phyloP scores from a whole-genome alignment of 2,797 vertebrate genomes.

The Enteromius trimaculatus region DNA sequence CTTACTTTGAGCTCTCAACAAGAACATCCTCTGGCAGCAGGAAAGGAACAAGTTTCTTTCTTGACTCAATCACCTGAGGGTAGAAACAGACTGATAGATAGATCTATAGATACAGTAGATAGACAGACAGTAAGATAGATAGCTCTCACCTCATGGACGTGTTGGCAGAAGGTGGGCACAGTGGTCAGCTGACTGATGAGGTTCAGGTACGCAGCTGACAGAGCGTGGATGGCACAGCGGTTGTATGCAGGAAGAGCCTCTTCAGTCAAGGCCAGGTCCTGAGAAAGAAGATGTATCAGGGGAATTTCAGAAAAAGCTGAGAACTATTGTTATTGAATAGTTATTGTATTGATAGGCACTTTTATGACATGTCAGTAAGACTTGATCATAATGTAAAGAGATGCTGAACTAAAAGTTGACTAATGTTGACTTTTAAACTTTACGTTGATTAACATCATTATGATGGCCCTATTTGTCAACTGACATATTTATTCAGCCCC shows the following conservation, averaged over 20 bases:
- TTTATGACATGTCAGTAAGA: not conserved
- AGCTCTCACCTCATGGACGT: constrained; percentile 80
- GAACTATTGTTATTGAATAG: not conserved
- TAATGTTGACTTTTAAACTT: not conserved
- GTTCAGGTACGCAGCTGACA: constrained; percentile 84
- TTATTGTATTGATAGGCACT: not conserved
- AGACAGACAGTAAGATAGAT: not conserved
- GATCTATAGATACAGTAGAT: not conserved
- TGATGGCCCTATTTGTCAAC: not conserved
- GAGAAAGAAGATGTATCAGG: constrained; percentile 13
- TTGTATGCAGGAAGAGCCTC: constrained; percentile 80
- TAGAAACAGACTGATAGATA: not conserved
- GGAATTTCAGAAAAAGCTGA: not conserved
- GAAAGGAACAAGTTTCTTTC: constrained; percentile 78
- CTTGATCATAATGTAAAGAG: not conserved
- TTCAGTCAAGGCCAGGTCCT: constrained; percentile 85
- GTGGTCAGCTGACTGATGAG: constrained; percentile 87
- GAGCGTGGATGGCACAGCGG: constrained; percentile 85
- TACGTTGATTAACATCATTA: not conserved
- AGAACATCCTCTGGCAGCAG: constrained; percentile 85
- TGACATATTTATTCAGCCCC: not conserved
- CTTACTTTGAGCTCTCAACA: constrained; percentile 80
- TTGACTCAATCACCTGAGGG: constrained; percentile 82
- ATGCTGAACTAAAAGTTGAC: not conserved
- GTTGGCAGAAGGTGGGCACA: constrained; percentile 82